Evolutionary conservation across 2,888 invertebrate genomes (phyloP).

Genomic region (Vanessa cardui): DNA sequence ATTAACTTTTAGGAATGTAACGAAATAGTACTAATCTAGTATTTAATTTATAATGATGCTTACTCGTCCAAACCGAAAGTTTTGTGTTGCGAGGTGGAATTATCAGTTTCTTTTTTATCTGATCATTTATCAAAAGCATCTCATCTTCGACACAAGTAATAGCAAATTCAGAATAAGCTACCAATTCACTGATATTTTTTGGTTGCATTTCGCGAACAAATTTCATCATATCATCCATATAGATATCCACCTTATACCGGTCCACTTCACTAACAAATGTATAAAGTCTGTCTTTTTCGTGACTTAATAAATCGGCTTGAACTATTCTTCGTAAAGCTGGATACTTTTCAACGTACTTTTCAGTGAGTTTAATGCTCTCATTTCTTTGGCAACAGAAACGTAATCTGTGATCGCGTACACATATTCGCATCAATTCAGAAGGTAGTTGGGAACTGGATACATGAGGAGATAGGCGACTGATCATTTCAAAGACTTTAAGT

Average conservation of each 20-base stretch:
- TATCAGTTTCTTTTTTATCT: constrained; percentile 9
- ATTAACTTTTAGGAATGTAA: too few relatives aligned
- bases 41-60: not conserved
- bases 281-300: constrained; percentile 41
- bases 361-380: constrained; percentile 37
- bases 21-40: too few relatives aligned
- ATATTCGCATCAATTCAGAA: constrained; percentile 25
- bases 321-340: constrained; percentile 30
- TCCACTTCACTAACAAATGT: constrained; percentile 39
- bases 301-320: constrained; percentile 23
- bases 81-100: constrained; percentile 1
- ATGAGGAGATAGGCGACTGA: constrained; percentile 30
- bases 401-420: constrained; percentile 37
- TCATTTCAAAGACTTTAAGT: constrained; percentile 32
- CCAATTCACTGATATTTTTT: constrained; percentile 40
- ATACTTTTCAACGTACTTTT: constrained; percentile 14
- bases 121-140: constrained; percentile 10
- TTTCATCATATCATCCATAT: constrained; percentile 39
- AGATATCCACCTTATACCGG: constrained; percentile 34
- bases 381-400: constrained; percentile 41
- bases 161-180: constrained; percentile 42
- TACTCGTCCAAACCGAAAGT: not conserved
- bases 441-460: constrained; percentile 27
- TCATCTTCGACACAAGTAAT: constrained; percentile 40
- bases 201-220: constrained; percentile 40